Base-by-base conservation (phyloP, 2,113 vertebrate species). In the Shinisaurus crocodilurus region DNA sequence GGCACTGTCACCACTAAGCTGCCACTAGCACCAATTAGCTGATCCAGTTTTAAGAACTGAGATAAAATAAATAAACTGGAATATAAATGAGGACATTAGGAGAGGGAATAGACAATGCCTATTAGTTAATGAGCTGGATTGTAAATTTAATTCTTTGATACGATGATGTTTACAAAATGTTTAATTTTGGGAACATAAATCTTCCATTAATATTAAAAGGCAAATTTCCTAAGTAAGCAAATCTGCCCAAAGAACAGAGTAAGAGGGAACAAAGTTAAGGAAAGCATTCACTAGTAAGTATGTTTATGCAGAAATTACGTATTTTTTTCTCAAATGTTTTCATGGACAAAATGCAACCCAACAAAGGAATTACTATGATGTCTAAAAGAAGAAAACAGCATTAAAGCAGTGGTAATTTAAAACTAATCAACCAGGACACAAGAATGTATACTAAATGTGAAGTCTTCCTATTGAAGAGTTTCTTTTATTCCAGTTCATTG, bases 161-260 rank as follows among this genome's bases (percentile, higher is more conserved):
- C 85, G 5, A 70, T 32, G 12, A n/a, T 92, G 91, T 93, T 96
- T 95, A 95, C 84, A 90, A 85, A 91, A 84, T 40, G 81, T 5
- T 94, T 95, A 29, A 94, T 95, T 96, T 95, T 92, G 87, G 93
- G 87, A 89, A 80, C 8, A 34, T 34, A 91, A 86, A 72, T 96
- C 86, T 94, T 82, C 54, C 92, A 90, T 96, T 96, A 95, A 94
- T 92, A 87, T 86, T 88, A 72, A 43, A 34, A 34, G 88, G 54
- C 34, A 57, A 77, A 85, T 92, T 94, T 94, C 91, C 95, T 90
- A 94, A 91, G 82, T 60, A 87, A 92, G 89, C 89, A 82, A 40
- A 88, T 84, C 88, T 91, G 91, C 75, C 85, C 92, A 15, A 76
- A 88, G 90, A 90, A 86, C 15, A 60, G 13, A 85, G 13, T 43